These are phyloP conservation scores for Neopelma chrysocephalum DNA, from an alignment of 2,797 vertebrate genomes.

Conservation along the genomic window DNA sequence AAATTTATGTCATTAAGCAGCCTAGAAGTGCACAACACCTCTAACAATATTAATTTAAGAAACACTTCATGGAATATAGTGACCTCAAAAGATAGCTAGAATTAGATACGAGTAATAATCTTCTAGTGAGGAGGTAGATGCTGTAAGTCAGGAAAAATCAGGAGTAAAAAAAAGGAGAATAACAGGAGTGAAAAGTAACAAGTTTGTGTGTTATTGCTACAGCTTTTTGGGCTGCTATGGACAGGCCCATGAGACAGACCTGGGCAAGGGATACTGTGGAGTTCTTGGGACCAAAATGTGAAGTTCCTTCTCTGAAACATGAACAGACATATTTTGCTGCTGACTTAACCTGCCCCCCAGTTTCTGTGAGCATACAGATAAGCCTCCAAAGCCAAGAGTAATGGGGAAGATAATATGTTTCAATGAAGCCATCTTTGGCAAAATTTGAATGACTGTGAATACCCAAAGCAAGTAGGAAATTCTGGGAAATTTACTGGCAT, in stretches of 20 bases:
- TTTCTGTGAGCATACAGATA: not conserved
- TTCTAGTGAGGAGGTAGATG: not conserved
- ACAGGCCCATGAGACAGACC: not conserved
- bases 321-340: not conserved
- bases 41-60: not conserved
- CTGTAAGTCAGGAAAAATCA: not conserved
- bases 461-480: not conserved
- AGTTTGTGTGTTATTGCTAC: not conserved
- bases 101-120: not conserved
- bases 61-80: not conserved
- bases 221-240: not conserved
- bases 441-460: not conserved
- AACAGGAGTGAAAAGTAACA: not conserved
- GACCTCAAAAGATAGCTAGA: not conserved
- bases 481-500: not conserved
- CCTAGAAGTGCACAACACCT: not conserved
- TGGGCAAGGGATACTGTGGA: not conserved
- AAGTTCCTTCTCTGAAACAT: not conserved
- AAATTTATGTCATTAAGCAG: not conserved
- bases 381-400: not conserved
- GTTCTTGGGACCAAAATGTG: not conserved
- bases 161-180: not conserved
- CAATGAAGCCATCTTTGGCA: not conserved
- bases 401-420: fast-evolving
- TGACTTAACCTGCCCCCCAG: not conserved